Evolutionary conservation across 2,113 vertebrate genomes (phyloP).

Genomic region (Corvus moneduloides): DNA sequence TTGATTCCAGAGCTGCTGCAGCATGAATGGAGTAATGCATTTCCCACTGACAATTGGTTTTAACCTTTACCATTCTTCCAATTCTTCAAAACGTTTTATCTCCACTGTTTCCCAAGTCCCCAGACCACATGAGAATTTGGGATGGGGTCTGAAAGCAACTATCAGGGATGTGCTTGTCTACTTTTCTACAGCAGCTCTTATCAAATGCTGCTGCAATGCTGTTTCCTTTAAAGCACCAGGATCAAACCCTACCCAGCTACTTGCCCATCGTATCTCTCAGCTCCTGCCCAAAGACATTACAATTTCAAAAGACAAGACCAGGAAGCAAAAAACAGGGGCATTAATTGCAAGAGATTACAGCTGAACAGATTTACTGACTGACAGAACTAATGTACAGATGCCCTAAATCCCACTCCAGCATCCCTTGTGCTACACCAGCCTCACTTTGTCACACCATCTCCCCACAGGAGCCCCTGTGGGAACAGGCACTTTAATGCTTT

Average conservation of each 20-base stretch:
- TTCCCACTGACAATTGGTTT: neutral
- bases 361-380: neutral
- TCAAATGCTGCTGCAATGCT: neutral
- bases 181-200: neutral
- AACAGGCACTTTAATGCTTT: neutral
- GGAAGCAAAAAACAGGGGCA: neutral
- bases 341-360: neutral
- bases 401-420: neutral
- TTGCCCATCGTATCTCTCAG: neutral
- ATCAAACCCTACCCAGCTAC: neutral
- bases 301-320: neutral
- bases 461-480: neutral
- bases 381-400: neutral
- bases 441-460: neutral
- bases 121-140: neutral
- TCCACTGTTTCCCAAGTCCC: neutral
- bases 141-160: neutral
- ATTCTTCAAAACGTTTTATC: neutral
- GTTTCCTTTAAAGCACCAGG: neutral
- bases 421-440: neutral
- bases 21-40: neutral
- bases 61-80: neutral
- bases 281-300: neutral
- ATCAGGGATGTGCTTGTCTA: neutral
- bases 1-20: neutral